These are phyloP conservation scores for Dryobota labecula DNA, from an alignment of 2,888 invertebrate genomes.

Conservation along the genomic window DNA sequence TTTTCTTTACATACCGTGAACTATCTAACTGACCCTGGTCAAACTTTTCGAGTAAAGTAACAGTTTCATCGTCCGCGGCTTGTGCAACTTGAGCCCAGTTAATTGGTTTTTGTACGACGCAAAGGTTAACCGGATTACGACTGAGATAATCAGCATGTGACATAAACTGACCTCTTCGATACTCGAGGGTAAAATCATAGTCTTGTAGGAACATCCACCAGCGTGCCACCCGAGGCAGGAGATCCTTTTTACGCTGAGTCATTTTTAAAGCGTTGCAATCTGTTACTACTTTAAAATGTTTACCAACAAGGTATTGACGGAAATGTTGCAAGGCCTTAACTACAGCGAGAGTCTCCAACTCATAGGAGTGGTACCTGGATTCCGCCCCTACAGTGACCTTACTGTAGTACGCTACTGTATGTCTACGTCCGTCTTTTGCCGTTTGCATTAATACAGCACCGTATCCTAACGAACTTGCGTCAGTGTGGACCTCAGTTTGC, in stretches of 20 bases:
- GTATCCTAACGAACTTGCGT: neutral
- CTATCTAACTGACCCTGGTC: conserved; percentile 4
- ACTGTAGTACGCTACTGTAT: neutral
- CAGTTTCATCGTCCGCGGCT: too few relatives aligned
- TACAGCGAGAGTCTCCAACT: neutral
- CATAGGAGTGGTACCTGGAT: neutral
- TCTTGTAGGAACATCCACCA: too few relatives aligned
- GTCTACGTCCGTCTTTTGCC: neutral
- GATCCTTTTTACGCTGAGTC: conserved; percentile 7
- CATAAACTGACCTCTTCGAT: too few relatives aligned
- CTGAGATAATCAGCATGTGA: too few relatives aligned
- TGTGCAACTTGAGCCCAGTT: too few relatives aligned
- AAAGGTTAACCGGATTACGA: too few relatives aligned
- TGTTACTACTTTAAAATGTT: conserved; percentile 3
- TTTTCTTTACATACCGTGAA: conserved; percentile 7
- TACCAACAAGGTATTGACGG: neutral
- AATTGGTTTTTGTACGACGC: too few relatives aligned
- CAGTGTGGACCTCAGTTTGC: neutral
- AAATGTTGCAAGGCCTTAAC: conserved; percentile 1
- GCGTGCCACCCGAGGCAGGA: too few relatives aligned
- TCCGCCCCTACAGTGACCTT: too few relatives aligned
- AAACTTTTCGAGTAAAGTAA: conserved; percentile 1
- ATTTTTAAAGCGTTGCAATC: conserved; percentile 6
- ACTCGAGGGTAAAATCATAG: too few relatives aligned
- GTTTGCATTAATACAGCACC: neutral